Evolutionary conservation across 2,888 invertebrate genomes (phyloP).

Genomic region (Phytoseiulus persimilis): DNA sequence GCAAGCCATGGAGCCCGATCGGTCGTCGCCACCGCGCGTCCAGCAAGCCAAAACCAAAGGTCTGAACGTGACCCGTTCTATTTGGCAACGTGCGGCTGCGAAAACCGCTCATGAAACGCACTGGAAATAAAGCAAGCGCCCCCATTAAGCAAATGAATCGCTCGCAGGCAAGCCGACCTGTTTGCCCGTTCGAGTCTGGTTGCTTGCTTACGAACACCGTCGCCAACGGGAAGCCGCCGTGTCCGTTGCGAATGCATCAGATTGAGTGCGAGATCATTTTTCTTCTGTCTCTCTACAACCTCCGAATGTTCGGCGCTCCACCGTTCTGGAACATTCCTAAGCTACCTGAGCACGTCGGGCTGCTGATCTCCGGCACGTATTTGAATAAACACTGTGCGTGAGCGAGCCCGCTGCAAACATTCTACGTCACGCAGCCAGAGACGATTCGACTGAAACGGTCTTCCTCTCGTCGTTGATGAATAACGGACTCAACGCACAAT

Average conservation of each 20-base stretch:
- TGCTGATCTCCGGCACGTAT: neutral
- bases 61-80: constrained; percentile 35
- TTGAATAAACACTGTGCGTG: neutral
- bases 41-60: neutral
- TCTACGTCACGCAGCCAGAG: neutral
- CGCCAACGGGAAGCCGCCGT: neutral
- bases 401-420: neutral
- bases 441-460: too few relatives aligned
- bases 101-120: neutral
- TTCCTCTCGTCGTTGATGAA: neutral
- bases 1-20: neutral
- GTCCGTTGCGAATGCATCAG: neutral
- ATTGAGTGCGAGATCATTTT: neutral
- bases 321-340: neutral
- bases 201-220: neutral
- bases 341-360: neutral
- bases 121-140: neutral
- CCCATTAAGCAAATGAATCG: constrained; percentile 34
- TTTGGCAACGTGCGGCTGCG: constrained; percentile 30
- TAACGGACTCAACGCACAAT: too few relatives aligned
- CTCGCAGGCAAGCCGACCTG: neutral
- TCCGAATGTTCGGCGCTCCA: neutral
- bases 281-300: neutral
- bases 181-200: neutral
- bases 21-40: neutral